phyloP scores from a whole-genome alignment of 2,888 invertebrate species.

The Sipha maydis region DNA sequence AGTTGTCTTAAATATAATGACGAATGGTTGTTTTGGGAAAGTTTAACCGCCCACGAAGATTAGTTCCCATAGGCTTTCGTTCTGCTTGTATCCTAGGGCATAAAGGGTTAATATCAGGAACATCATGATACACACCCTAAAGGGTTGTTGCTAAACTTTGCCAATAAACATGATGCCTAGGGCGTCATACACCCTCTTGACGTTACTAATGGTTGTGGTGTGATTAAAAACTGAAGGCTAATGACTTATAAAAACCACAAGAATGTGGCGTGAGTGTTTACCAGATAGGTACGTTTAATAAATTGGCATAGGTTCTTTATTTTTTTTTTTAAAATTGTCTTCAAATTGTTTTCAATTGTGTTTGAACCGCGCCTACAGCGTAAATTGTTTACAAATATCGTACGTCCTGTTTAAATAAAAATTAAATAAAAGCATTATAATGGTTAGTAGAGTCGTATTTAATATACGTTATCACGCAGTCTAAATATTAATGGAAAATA shows the following conservation, averaged over 20 bases:
- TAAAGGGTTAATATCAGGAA: slow-evolving; percentile 50
- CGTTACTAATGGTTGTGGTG: slow-evolving; percentile 38
- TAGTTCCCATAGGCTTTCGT: not conserved
- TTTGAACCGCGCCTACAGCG: not conserved
- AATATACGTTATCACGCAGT: no score
- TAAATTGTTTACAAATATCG: not conserved
- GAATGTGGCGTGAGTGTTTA: slow-evolving; percentile 2
- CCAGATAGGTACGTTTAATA: not conserved
- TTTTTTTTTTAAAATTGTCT: not conserved
- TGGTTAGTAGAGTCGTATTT: no score
- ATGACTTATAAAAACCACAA: not conserved
- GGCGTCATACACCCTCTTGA: slow-evolving; percentile 32
- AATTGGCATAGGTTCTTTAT: not conserved
- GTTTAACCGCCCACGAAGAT: slow-evolving; percentile 47
- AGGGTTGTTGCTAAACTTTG: slow-evolving; percentile 52
- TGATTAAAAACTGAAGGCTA: slow-evolving; percentile 47
- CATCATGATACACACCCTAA: slow-evolving; percentile 35
- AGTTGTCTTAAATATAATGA: slow-evolving; percentile 51
- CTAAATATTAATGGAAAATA: no score
- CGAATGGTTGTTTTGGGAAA: slow-evolving; percentile 47
- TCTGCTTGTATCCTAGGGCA: not conserved
- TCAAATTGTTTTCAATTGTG: slow-evolving; percentile 39
- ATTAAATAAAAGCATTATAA: no score
- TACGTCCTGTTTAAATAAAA: no score
- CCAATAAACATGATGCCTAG: slow-evolving; percentile 44